phyloP scores from a whole-genome alignment of 1,140 invertebrate genomes.

The Brachionus manjavacas region DNA sequence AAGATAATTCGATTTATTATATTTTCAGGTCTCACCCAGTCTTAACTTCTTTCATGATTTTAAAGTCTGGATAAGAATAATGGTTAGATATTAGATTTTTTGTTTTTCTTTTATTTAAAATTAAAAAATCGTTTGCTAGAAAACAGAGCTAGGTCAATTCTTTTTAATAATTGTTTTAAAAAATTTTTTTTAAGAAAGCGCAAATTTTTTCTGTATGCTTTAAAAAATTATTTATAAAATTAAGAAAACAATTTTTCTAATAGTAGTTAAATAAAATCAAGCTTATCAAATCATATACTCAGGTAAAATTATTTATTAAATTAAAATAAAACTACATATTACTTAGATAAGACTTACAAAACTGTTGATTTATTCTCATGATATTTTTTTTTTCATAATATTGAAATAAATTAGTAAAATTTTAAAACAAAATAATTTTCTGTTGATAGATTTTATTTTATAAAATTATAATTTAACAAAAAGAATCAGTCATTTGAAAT shows the following conservation, averaged over 20 bases:
- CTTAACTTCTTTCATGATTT: no score
- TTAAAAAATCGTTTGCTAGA: no score
- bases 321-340: not conserved
- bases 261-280: not conserved
- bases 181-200: no score
- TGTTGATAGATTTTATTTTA: not conserved
- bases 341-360: not conserved
- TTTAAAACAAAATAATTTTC: not conserved
- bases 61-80: no score
- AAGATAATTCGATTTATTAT: no score
- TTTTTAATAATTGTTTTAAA: no score
- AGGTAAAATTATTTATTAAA: not conserved
- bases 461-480: not conserved
- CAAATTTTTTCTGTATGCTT: no score
- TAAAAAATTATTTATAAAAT: no score
- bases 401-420: slow-evolving; percentile 3
- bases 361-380: not conserved
- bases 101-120: no score
- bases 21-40: no score
- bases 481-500: not conserved
- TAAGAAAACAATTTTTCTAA: not conserved
- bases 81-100: no score
- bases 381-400: not conserved
- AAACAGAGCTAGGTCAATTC: no score
- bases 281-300: not conserved